These are phyloP conservation scores for Mustelus asterias DNA, from an alignment of 2,113 vertebrate genomes.

Conservation along the genomic window DNA sequence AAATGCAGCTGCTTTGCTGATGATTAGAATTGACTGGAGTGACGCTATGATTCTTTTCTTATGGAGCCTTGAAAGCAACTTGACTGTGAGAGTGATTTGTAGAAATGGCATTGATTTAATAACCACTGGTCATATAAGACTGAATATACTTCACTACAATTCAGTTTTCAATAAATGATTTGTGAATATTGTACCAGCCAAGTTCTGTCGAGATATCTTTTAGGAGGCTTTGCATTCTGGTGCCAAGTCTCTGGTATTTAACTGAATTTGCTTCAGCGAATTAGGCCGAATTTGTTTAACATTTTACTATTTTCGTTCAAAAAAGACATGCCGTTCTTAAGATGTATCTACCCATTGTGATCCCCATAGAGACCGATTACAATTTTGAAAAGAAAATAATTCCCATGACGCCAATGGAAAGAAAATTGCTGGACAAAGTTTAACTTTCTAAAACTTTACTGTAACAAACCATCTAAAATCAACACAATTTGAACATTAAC, in stretches of 20 bases:
- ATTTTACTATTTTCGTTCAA: neutral
- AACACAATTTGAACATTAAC: no score
- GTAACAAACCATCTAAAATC: no score
- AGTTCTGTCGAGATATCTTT: neutral
- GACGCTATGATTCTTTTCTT: neutral
- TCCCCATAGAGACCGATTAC: no score
- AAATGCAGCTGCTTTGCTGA: neutral
- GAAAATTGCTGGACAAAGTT: no score
- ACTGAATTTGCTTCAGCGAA: neutral
- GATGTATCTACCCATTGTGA: no score
- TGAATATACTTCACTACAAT: neutral
- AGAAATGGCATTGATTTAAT: neutral
- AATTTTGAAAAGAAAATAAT: no score
- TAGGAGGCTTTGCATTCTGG: neutral
- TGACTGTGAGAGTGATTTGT: neutral
- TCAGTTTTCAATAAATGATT: neutral
- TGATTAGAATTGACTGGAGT: neutral
- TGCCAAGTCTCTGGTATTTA: neutral
- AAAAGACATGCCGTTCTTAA: no score
- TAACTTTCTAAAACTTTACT: no score
- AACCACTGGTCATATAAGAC: neutral
- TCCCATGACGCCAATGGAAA: no score
- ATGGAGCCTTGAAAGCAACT: neutral
- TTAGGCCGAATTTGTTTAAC: neutral
- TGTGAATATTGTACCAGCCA: neutral